These are phyloP conservation scores for Sanderia malayensis DNA, from an alignment of 30 jellyfish, hydroid and myxozoan genomes.

Conservation along the genomic window DNA sequence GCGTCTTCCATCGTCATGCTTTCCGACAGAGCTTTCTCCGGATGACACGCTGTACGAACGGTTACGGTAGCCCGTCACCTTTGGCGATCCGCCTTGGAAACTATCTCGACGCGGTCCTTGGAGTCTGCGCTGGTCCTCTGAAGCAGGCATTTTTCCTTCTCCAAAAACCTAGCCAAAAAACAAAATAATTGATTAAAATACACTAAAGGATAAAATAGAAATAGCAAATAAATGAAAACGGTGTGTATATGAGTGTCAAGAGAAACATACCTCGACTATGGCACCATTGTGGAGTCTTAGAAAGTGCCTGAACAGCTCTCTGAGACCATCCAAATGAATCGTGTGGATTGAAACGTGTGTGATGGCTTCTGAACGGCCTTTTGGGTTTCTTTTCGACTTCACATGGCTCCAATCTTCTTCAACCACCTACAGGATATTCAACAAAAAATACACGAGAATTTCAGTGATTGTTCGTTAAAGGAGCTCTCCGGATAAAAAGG, in stretches of 20 bases:
- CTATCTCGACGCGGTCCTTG: neutral
- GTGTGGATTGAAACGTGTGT: slow-evolving; percentile 87
- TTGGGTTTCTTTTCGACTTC: slow-evolving; percentile 8
- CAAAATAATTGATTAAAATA: no score
- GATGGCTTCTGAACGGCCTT: slow-evolving; percentile 41
- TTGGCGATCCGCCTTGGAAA: slow-evolving; percentile 7
- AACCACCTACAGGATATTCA: slow-evolving; percentile 43
- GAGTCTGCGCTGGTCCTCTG: slow-evolving; percentile 68
- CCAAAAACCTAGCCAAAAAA: slow-evolving; percentile 96
- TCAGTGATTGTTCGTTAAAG: no score
- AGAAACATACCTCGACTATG: slow-evolving; percentile 83
- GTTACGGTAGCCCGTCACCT: slow-evolving; percentile 18
- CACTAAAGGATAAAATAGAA: no score
- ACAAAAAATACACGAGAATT: neutral
- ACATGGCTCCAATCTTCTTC: slow-evolving; percentile 79
- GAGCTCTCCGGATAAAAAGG: no score
- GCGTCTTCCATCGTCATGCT: slow-evolving; percentile 11
- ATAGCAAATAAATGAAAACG: no score
- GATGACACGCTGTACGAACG: slow-evolving; percentile 58
- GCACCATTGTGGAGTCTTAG: slow-evolving; percentile 90
- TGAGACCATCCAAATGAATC: slow-evolving; percentile 84
- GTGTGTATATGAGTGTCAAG: no score
- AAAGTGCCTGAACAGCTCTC: slow-evolving; percentile 87
- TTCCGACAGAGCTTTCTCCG: slow-evolving; percentile 16
- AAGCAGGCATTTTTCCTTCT: slow-evolving; percentile 83